phyloP scores from a whole-genome alignment of 2,113 vertebrate species.

The Clarias magur region DNA sequence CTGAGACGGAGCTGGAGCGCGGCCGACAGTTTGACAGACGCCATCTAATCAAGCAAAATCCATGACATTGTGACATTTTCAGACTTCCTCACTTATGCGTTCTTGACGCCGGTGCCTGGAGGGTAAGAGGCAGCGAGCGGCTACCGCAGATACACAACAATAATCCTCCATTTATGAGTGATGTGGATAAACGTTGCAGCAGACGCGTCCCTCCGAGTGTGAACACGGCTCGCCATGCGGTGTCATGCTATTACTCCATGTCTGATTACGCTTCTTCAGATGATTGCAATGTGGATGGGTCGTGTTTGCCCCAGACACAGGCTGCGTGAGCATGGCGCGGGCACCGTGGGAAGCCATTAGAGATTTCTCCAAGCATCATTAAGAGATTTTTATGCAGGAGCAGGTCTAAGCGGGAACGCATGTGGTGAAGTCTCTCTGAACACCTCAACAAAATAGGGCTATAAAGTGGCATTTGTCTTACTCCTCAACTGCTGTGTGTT shows the following conservation, averaged over 20 bases:
- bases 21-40: no score
- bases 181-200: not conserved
- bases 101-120: not conserved
- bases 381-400: conserved; percentile 2
- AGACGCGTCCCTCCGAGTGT: no score
- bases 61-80: not conserved
- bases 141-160: not conserved
- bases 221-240: not conserved
- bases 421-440: not conserved
- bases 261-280: conserved; percentile 31
- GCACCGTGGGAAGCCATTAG: conserved; percentile 6
- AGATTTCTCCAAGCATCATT: conserved; percentile 7
- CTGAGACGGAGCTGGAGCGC: no score
- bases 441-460: not conserved
- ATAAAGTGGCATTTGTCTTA: not conserved
- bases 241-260: not conserved
- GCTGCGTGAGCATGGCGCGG: not conserved
- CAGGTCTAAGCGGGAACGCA: not conserved
- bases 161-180: not conserved
- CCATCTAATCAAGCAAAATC: not conserved
- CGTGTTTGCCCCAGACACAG: conserved; percentile 23
- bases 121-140: not conserved
- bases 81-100: not conserved
- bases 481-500: not conserved
- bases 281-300: conserved; percentile 9